Evolutionary conservation across 2,113 vertebrate species (phyloP).

Genomic region (Synodontis membranacea): DNA sequence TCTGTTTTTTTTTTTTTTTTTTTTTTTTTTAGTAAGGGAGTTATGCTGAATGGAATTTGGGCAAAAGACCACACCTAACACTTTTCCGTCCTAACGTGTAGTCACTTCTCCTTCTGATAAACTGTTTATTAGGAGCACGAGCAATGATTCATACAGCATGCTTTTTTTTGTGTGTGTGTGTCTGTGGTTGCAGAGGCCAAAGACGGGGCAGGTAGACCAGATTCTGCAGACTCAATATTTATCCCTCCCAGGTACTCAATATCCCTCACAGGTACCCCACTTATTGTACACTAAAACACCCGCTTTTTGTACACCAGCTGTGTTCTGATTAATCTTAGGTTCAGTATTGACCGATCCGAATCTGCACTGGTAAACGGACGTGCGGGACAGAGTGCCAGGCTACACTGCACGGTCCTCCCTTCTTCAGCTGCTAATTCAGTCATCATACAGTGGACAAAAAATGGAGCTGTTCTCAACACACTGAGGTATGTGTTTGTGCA

Average conservation of each 20-base stretch:
- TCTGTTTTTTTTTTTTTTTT: no score
- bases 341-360: conserved; percentile 76
- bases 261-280: conserved; percentile 17
- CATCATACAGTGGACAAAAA: conserved; percentile 82
- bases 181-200: conserved; percentile 18
- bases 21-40: neutral
- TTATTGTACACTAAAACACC: neutral
- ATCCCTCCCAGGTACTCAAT: conserved; percentile 15
- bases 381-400: conserved; percentile 74
- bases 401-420: conserved; percentile 78
- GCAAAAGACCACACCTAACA: neutral
- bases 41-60: neutral
- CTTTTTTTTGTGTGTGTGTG: conserved; percentile 13
- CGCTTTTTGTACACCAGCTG: neutral
- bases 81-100: neutral
- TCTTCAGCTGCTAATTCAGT: conserved; percentile 69
- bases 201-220: conserved; percentile 4
- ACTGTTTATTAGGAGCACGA: neutral
- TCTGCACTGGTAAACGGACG: conserved; percentile 75
- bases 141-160: neutral
- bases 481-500: conserved; percentile 73
- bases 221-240: conserved; percentile 19
- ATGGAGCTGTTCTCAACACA: conserved; percentile 76
- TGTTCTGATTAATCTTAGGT: conserved; percentile 64
- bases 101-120: neutral